phyloP scores from a whole-genome alignment of 2,113 vertebrate genomes.

The Xyrauchen texanus region DNA sequence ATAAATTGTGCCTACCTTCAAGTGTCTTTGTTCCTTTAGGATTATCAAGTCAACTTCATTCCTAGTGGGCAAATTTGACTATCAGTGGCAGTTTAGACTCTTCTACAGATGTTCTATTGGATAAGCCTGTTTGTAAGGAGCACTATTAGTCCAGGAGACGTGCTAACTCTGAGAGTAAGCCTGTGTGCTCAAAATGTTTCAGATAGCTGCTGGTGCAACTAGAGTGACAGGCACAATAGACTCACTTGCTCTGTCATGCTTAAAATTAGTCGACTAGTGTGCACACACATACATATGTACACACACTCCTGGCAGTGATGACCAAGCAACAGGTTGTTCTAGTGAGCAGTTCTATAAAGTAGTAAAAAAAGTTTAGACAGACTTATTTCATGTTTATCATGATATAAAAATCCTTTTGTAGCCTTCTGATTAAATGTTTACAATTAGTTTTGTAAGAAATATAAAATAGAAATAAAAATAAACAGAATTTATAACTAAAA shows the following conservation, averaged over 20 bases:
- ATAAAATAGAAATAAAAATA: too few relatives aligned
- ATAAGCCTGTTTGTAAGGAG: constrained; percentile 62
- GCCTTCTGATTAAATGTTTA: too few relatives aligned
- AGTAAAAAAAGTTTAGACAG: not conserved
- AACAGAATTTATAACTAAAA: too few relatives aligned
- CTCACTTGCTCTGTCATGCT: constrained; percentile 67
- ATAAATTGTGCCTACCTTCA: constrained; percentile 76
- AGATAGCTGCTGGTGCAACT: constrained; percentile 80
- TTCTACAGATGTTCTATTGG: constrained; percentile 67
- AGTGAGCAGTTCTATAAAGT: not conserved
- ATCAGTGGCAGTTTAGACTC: constrained; percentile 66
- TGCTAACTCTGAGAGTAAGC: constrained; percentile 73
- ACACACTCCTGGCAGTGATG: not conserved
- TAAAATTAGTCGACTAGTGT: constrained; percentile 72
- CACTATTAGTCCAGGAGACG: constrained; percentile 71
- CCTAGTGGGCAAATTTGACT: constrained; percentile 68
- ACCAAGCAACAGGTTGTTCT: not conserved
- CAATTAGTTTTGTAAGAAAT: too few relatives aligned
- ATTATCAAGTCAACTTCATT: constrained; percentile 57
- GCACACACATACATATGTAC: constrained; percentile 35
- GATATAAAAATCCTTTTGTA: too few relatives aligned
- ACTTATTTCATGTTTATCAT: not conserved
- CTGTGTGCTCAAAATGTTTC: constrained; percentile 77
- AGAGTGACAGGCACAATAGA: constrained; percentile 79
- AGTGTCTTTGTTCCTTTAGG: constrained; percentile 37